Percentiles rank a stretch among this genome's conserved stretches.
phyloP scores from a whole-genome alignment of 1,140 invertebrate genomes.

The Aradophagus sp. region DNA sequence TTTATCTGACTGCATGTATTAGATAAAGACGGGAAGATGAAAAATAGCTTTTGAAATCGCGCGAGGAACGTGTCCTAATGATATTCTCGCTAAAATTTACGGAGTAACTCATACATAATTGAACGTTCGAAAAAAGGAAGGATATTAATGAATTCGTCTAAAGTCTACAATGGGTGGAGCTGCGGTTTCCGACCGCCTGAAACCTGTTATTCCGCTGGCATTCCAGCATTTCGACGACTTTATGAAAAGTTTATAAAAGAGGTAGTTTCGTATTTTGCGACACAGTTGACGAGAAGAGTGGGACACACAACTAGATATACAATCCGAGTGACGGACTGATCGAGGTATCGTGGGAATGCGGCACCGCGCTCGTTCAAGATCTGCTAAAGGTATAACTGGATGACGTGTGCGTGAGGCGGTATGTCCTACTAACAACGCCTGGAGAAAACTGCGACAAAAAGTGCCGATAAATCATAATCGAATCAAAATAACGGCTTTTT shows the following conservation, averaged over 20 bases:
- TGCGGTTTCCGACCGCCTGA: slow-evolving; percentile 4
- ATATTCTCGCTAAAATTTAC: too few species aligned
- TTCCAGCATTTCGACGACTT: slow-evolving; percentile 29
- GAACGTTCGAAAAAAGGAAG: slow-evolving; percentile 33
- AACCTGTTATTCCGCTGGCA: slow-evolving; percentile 23
- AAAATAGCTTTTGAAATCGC: too few species aligned
- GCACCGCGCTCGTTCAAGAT: slow-evolving; percentile 26
- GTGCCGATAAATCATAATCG: slow-evolving; percentile 28
- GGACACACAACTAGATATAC: slow-evolving; percentile 34
- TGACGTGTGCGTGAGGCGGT: slow-evolving; percentile 33
- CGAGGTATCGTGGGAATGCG: slow-evolving; percentile 50
- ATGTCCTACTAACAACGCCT: slow-evolving; percentile 35
- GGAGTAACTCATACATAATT: slow-evolving; percentile 9
- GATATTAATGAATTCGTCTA: slow-evolving; percentile 2
- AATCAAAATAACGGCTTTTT: slow-evolving; percentile 21
- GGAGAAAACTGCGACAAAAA: slow-evolving; percentile 36
- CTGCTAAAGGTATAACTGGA: slow-evolving; percentile 41
- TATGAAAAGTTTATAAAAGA: slow-evolving; percentile 36
- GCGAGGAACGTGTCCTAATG: too few species aligned
- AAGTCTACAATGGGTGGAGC: slow-evolving; percentile 32
- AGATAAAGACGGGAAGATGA: too few species aligned
- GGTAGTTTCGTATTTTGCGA: slow-evolving; percentile 20
- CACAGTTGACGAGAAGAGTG: slow-evolving; percentile 29
- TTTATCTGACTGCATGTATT: too few species aligned
- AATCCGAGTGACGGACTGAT: slow-evolving; percentile 42